phyloP scores from a whole-genome alignment of 2,888 invertebrate species.

The Epistrophe eligans region DNA sequence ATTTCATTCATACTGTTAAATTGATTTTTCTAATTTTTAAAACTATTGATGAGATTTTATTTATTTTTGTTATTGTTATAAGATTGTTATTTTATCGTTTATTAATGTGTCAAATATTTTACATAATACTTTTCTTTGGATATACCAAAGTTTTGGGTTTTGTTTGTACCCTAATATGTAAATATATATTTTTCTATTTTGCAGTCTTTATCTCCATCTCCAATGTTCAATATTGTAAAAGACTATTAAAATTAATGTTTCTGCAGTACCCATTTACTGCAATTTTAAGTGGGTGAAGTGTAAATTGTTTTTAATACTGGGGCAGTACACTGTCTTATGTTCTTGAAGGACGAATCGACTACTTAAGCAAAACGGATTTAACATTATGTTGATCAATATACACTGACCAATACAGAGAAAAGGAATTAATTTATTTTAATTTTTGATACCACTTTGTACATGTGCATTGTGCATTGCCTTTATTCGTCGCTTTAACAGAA shows the following conservation, averaged over 20 bases:
- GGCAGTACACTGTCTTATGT: not conserved
- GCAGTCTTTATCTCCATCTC: not conserved
- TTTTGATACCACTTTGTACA: constrained; percentile 39
- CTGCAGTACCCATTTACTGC: not conserved
- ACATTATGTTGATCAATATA: constrained; percentile 42
- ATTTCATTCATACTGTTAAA: no score
- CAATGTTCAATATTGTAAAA: constrained; percentile 24
- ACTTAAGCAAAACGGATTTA: not conserved
- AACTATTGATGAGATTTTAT: no score
- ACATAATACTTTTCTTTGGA: no score
- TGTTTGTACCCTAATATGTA: not conserved
- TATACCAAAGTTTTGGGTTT: no score
- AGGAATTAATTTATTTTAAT: constrained; percentile 55
- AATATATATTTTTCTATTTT: not conserved
- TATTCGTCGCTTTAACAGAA: constrained; percentile 33
- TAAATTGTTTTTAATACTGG: not conserved
- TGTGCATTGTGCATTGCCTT: constrained; percentile 13
- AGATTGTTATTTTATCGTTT: no score
- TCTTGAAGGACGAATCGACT: not conserved
- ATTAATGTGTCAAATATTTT: no score
- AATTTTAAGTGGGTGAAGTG: constrained; percentile 16
- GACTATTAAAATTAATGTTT: constrained; percentile 43
- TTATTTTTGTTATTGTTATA: no score
- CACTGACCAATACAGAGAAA: constrained; percentile 33
- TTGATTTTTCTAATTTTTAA: no score